Conservation (phyloP, 2,797 vertebrate species). For the Gallinago nigripennis region DNA sequence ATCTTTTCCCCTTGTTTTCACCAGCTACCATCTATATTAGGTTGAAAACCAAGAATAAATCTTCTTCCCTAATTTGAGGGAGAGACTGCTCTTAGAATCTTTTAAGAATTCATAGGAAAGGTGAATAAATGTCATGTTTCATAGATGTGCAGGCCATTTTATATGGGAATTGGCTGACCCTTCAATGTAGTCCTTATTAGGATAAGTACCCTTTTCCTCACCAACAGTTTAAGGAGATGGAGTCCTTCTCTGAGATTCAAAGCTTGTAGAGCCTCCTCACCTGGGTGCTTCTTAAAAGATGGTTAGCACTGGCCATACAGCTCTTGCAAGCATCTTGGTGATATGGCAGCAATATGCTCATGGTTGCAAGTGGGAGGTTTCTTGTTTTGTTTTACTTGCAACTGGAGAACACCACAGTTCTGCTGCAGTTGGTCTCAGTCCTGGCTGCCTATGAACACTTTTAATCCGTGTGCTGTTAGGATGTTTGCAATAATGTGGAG, state of each 20-base stretch:
- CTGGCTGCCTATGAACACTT: background rate
- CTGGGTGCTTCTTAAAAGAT: background rate
- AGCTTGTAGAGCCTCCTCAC: background rate
- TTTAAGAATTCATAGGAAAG: background rate
- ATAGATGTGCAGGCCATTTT: background rate
- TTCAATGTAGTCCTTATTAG: background rate
- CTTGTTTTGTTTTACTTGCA: background rate
- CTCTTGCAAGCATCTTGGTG: background rate
- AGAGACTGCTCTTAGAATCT: background rate
- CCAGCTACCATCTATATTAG: background rate
- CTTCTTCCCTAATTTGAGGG: background rate
- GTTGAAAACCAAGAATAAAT: background rate
- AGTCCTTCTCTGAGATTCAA: background rate
- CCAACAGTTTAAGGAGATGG: background rate
- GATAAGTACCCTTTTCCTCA: background rate
- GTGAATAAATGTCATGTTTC: background rate
- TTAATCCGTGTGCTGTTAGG: background rate
- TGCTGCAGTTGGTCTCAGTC: fast-evolving
- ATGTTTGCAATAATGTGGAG: background rate
- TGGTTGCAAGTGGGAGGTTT: background rate
- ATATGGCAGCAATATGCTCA: background rate
- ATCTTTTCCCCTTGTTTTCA: background rate
- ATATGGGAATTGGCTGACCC: background rate
- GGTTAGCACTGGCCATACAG: background rate
- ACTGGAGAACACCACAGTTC: background rate